phyloP scores from a whole-genome alignment of 1,140 invertebrate genomes.

The Panagrolaimus sp. region DNA sequence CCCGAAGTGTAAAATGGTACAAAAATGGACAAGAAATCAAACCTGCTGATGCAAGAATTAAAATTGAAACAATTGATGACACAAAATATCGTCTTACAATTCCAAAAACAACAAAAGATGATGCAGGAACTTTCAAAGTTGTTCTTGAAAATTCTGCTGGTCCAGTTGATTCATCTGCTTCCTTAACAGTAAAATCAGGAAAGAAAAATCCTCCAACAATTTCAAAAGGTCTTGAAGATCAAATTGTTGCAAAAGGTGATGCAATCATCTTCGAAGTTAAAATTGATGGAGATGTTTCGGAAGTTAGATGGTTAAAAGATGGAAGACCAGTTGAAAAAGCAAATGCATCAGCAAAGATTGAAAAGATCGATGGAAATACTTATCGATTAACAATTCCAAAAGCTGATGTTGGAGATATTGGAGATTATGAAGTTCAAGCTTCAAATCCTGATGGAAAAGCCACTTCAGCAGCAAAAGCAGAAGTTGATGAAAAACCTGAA shows the following conservation, averaged over 20 bases:
- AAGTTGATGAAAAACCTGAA: constrained; percentile 55
- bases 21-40: constrained; percentile 54
- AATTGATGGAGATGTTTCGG: constrained; percentile 58
- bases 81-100: constrained; percentile 60
- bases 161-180: constrained; percentile 46
- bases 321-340: constrained; percentile 49
- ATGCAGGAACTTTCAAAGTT: constrained; percentile 60
- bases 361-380: constrained; percentile 38
- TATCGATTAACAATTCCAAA: constrained; percentile 54
- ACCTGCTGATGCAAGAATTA: constrained; percentile 32
- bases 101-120: constrained; percentile 59
- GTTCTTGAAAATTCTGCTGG: constrained; percentile 54
- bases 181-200: constrained; percentile 43
- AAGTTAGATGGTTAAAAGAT: constrained; percentile 62
- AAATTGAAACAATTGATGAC: constrained; percentile 24
- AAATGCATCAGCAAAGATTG: constrained; percentile 35
- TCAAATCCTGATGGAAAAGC: constrained; percentile 51
- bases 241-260: constrained; percentile 58
- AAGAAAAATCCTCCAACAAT: constrained; percentile 46
- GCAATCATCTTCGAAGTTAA: constrained; percentile 54
- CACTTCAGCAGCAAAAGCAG: constrained; percentile 46
- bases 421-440: constrained; percentile 21
- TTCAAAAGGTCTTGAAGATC: constrained; percentile 54
- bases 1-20: constrained; percentile 54
- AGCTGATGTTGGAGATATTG: constrained; percentile 50